phyloP scores from a whole-genome alignment of 1,140 invertebrate genomes.

The Dendrolimus kikuchii region DNA sequence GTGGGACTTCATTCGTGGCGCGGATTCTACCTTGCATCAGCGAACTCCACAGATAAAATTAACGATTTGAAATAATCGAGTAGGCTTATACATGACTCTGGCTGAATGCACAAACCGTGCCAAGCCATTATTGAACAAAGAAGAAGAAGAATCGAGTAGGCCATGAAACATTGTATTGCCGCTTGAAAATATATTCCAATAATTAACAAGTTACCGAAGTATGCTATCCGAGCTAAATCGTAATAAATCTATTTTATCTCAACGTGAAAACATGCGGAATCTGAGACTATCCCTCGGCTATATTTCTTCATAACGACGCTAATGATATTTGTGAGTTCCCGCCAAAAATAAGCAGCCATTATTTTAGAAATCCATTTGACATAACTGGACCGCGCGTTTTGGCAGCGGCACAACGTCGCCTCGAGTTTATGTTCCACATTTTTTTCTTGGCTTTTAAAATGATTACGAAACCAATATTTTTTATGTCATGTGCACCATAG shows the following conservation, averaged over 20 bases:
- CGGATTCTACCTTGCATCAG: too few species aligned
- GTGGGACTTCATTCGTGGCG: too few species aligned
- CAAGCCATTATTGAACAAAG: too few species aligned
- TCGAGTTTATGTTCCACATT: slow-evolving; percentile 15
- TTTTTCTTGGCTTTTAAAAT: slow-evolving; percentile 22
- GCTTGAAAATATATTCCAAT: too few species aligned
- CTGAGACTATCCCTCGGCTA: slow-evolving; percentile 25
- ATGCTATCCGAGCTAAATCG: slow-evolving; percentile 2
- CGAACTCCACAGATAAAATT: too few species aligned
- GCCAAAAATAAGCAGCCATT: slow-evolving; percentile 60
- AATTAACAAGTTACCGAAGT: too few species aligned
- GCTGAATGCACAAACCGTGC: too few species aligned
- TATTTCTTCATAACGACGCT: slow-evolving; percentile 42
- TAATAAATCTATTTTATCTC: slow-evolving; percentile 13
- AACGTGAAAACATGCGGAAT: slow-evolving; percentile 18
- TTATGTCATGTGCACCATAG: background rate
- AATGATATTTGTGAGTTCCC: slow-evolving; percentile 48
- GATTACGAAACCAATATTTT: slow-evolving; percentile 18
- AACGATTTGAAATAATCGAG: too few species aligned
- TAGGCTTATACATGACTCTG: too few species aligned
- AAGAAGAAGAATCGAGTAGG: too few species aligned
- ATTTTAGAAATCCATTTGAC: slow-evolving; percentile 53
- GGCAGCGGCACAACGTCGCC: slow-evolving; percentile 23
- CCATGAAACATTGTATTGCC: too few species aligned
- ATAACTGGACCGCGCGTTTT: slow-evolving; percentile 47